phyloP scores from a whole-genome alignment of 1,140 invertebrate genomes.

The Prorops nasuta region DNA sequence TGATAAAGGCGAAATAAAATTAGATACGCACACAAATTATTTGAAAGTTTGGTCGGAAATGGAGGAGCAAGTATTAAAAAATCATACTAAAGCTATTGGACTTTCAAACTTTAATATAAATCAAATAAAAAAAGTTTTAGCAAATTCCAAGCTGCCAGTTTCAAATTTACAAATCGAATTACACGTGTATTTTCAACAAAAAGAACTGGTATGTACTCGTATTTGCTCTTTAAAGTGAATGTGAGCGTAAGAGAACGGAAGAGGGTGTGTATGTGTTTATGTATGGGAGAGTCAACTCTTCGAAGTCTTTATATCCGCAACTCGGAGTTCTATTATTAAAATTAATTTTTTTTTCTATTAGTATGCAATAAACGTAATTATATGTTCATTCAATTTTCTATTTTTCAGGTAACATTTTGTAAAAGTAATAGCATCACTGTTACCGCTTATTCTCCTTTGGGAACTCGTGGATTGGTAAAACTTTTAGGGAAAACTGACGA shows the following conservation, averaged over 20 bases:
- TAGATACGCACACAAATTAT: constrained; percentile 69
- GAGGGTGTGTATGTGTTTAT: no score
- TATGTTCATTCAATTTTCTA: constrained; percentile 13
- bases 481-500: constrained; percentile 51
- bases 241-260: constrained; percentile 1
- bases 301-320: no score
- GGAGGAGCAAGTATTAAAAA: constrained; percentile 65
- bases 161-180: constrained; percentile 75
- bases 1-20: constrained; percentile 62
- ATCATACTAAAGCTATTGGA: constrained; percentile 69
- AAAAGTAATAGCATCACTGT: constrained; percentile 57
- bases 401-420: constrained; percentile 58
- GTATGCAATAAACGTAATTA: no score
- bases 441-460: constrained; percentile 65
- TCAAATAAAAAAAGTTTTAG: constrained; percentile 67
- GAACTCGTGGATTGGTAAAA: constrained; percentile 60
- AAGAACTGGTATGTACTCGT: constrained; percentile 46
- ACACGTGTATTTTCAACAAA: constrained; percentile 66
- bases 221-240: not conserved
- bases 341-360: no score
- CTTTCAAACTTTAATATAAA: constrained; percentile 76
- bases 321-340: no score
- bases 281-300: no score
- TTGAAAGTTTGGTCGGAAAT: constrained; percentile 72
- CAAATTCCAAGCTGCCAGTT: constrained; percentile 59